A percentile compares a stretch with the other conserved stretches of the same genome.
Conservation (phyloP, 2,888 invertebrate genomes). For the Agrotis clavis region DNA sequence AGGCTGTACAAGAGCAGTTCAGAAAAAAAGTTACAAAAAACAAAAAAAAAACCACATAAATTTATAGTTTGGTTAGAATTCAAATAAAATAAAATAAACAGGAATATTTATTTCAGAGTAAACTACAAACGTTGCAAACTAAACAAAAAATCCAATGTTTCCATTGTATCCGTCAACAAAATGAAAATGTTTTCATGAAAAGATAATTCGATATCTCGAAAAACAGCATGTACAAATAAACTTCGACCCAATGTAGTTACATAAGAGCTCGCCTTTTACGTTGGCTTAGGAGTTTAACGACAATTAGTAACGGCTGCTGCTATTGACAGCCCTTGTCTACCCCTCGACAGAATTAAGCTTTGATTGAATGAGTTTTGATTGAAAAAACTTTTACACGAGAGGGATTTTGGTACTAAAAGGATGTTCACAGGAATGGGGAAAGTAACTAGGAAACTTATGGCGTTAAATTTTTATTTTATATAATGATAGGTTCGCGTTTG, state of each 20-base stretch:
- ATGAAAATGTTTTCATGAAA: neutral
- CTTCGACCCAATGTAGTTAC: constrained; percentile 19
- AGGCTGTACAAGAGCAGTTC: no score
- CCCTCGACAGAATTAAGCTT: constrained; percentile 63
- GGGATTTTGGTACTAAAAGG: constrained; percentile 21
- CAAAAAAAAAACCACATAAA: no score
- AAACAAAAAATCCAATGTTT: no score
- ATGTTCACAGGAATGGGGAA: constrained; percentile 11
- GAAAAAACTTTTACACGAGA: constrained; percentile 63
- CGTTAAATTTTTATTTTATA: neutral
- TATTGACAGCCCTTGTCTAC: constrained; percentile 69
- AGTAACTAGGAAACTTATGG: neutral
- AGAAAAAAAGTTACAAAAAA: no score
- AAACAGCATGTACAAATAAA: constrained; percentile 21
- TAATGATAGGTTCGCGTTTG: no score
- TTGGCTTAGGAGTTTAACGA: constrained; percentile 60
- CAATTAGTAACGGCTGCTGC: constrained; percentile 68
- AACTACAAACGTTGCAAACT: no score
- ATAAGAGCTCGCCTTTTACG: constrained; percentile 39
- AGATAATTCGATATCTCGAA: neutral
- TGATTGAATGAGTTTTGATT: constrained; percentile 74
- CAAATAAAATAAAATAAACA: no score
- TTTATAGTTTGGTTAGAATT: no score
- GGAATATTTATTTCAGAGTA: no score
- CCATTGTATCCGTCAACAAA: neutral